phyloP scores from a whole-genome alignment of 2,113 vertebrate genomes.

The Toxotes jaculatrix region DNA sequence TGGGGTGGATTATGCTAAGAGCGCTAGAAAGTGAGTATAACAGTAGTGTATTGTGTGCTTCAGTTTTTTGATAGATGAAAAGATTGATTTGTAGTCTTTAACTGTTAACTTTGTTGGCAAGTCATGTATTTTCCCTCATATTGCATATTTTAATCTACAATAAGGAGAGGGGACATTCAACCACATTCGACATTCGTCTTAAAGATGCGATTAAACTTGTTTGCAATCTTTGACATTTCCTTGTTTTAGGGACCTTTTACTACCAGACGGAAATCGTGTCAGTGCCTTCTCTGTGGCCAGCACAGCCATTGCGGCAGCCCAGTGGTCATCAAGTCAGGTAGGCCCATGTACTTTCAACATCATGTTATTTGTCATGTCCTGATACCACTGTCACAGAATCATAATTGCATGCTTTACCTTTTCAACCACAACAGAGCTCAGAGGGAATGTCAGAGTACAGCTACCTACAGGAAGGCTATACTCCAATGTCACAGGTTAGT shows the following conservation, averaged over 20 bases:
- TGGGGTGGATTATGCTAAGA: conserved; percentile 98
- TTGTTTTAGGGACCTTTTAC: conserved; percentile 89
- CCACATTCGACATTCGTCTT: not conserved
- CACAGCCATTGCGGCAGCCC: conserved; percentile 97
- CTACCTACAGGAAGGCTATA: conserved; percentile 93
- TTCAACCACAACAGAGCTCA: conserved; percentile 89
- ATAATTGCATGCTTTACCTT: conserved; percentile 3
- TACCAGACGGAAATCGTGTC: conserved; percentile 95
- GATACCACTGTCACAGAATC: not conserved
- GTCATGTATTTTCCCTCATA: not conserved
- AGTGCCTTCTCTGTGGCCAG: conserved; percentile 98
- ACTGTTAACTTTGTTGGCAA: not conserved
- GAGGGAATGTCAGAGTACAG: conserved; percentile 91
- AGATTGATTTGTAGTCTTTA: not conserved
- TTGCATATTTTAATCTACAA: not conserved
- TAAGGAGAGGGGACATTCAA: not conserved
- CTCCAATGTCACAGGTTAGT: conserved; percentile 90
- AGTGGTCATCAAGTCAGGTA: conserved; percentile 99
- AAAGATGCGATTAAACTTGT: not conserved
- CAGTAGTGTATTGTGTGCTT: not conserved
- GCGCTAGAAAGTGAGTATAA: conserved; percentile 94
- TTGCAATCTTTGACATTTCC: conserved; percentile 1
- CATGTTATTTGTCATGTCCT: not conserved
- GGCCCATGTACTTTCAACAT: not conserved
- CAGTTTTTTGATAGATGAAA: not conserved